phyloP scores from a whole-genome alignment of 2,113 vertebrate genomes.

The Perca fluviatilis region DNA sequence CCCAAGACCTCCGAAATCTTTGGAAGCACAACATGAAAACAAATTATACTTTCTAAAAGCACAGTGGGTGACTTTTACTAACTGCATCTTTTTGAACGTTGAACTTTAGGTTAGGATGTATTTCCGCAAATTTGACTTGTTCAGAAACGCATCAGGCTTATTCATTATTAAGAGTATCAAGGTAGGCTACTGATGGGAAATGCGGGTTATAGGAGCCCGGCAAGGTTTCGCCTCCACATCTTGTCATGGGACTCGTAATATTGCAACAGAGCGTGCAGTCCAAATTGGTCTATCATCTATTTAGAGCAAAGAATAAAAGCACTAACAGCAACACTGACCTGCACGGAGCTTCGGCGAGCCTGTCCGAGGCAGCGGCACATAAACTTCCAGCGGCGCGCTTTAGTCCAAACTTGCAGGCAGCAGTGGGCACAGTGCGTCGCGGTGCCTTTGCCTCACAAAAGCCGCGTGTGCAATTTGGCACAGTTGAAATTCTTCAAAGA shows the following conservation, averaged over 20 bases:
- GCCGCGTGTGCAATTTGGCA: conserved; percentile 31
- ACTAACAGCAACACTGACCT: conserved; percentile 64
- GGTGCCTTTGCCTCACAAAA: conserved; percentile 5
- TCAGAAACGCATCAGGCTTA: not conserved
- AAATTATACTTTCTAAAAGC: not conserved
- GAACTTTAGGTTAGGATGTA: conserved; percentile 26
- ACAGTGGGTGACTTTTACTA: conserved; percentile 11
- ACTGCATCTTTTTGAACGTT: conserved; percentile 19
- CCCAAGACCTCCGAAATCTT: not conserved
- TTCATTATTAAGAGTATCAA: conserved; percentile 1
- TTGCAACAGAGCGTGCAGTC: conserved; percentile 22
- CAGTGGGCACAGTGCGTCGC: conserved; percentile 29
- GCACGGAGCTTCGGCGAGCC: conserved; percentile 20
- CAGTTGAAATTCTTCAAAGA: conserved; percentile 31
- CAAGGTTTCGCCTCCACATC: conserved; percentile 38
- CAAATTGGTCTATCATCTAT: conserved; percentile 7
- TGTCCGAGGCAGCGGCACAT: conserved; percentile 50
- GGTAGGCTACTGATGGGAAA: not conserved
- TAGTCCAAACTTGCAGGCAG: conserved; percentile 73
- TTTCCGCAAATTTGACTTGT: not conserved
- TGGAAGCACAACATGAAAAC: not conserved
- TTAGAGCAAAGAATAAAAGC: no score
- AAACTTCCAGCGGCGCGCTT: conserved; percentile 77
- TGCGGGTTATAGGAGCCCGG: conserved; percentile 5
- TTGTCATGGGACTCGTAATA: conserved; percentile 27